Base-by-base conservation (phyloP, 1,140 invertebrate species). In the Ceratosolen solmsi region DNA sequence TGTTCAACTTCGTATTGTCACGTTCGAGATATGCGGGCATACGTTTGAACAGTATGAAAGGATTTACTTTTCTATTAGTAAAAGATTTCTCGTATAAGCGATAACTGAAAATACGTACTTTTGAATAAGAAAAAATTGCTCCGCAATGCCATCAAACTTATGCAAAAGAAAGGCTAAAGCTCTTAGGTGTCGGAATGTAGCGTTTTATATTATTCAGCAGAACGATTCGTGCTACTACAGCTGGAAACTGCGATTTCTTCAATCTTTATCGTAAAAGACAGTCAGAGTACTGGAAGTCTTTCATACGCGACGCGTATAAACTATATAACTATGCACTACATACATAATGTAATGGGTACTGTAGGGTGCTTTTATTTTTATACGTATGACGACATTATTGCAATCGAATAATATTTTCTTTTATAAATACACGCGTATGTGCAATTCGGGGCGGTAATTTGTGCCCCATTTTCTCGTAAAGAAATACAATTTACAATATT, bases 231-330 rank as follows among this genome's bases (percentile, higher is more conserved):
- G 74, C 56, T 63, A 38, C 38, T 58, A 46, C 58, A 63, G 15
- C 25, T 65, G 58, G 38, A 76, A 75, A 60, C 41, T 76, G 74
- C 41, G 74, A 63, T 76, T 76, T 46, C 58, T 58, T 63, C 74
- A 49, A 76, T 46, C 74, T 76, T 68, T 58, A 63, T 76, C 74
- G 58, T 46, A n/a, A 76, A 76, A 76, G 54, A 63, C 22, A 17
- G 11, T 30, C 20, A 8, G 27, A 56, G 72, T 56, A 33, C 60
- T 36, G 60, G 7, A 63, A 33, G 15, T 63, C 60, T 63, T 63
- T 63, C 30, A 33, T 33, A 63, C 15, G 60, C 20, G 33, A 33
- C 60, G 33, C 17, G 60, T 8, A 63, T 63, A 36, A 63, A 63
- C 30, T 63, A 36, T 63, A 63, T 17, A 27, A 63, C 27, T 33